Evolutionary conservation across 2,888 invertebrate genomes (phyloP), one percentile per base, ranked within the genome.

Genomic region (Linnaemya vulpina): DNA sequence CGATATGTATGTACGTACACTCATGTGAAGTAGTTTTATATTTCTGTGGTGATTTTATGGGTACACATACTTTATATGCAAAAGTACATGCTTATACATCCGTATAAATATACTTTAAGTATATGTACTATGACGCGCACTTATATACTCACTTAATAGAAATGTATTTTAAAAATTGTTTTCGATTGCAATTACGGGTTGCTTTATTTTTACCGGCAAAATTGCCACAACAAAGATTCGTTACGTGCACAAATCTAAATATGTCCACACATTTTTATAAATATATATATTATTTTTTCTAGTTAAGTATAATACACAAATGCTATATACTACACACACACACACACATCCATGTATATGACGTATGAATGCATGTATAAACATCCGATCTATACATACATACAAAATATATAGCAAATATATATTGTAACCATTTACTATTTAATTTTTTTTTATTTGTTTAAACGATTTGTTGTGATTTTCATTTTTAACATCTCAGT

Each of bases 201-300:
- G 46, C 17, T 67, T 51, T 62, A 67, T 85, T 85, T 85, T 82
- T 85, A 83, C 85, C 85, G 85, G 85, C 85, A 83, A 82, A 83
- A 49, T 35, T 65, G 60, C 74, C 82, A 82, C 70, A 84, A 74
- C 71, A 84, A 68, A 71, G 77, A 46, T 83, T 55, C 73, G 73
- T 80, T 85, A 49, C 70, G 67, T 40, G n/a, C n/a, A n/a, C n/a
- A n/a, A n/a, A n/a, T n/a, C n/a, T n/a, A n/a, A n/a, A n/a, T n/a
- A n/a, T n/a, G n/a, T n/a, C n/a, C n/a, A n/a, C n/a, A n/a, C n/a
- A n/a, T n/a, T n/a, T n/a, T n/a, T n/a, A n/a, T n/a, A n/a, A 17
- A 3, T 46, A 35, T 80, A 43, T 49, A 68, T 74, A 8, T 51
- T 17, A 15, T 35, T 53, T 62, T 49, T 74, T 75, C 49, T 68